Evolutionary conservation across 2,113 vertebrate genomes (phyloP), one percentile per base, ranked within the genome.

Genomic region (Cinclus cinclus): DNA sequence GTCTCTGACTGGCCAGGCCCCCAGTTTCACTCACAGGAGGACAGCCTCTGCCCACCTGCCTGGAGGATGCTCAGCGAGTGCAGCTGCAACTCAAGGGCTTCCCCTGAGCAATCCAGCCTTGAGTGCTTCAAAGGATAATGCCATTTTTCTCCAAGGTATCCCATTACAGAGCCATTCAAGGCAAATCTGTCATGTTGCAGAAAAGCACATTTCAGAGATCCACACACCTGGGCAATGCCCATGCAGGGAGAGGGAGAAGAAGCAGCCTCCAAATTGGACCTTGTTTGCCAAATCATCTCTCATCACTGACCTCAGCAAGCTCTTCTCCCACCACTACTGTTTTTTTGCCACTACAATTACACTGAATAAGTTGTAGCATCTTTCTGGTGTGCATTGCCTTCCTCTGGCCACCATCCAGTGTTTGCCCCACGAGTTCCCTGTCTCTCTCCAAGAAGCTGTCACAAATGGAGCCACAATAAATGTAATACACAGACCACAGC

Each of bases 361-460:
- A 46, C n/a, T 78, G 90, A 95, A 92, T 62, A 85, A 96, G 80
- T 46, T 78, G 88, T 56, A 92, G 79, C 64, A 78, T 90, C 94
- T 83, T 90, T 64, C 79, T 53, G 60, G 68, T 83, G 76, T 22
- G 33, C 3, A 25, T 6, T 92, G 94, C 82, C 94, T 96, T 81
- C 46, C 82, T 81, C 69, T 95, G 96, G 95, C 95, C 92, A 80
- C 35, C 68, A 68, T 87, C 93, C 96, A 94, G 93, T 4, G 55
- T 88, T 78, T 96, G 96, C 93, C 94, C 94, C 92, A 83, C 1
- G 21, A 90, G 85, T n/a, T 92, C 39, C 30, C 79, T 70, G 63
- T 55, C 90, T 90, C 90, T 75, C 92, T 97, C 95, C 92, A 95
- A 94, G 88, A 97, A 94, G 56, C 93, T 96, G 94, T 96, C 94